Evolutionary conservation across 2,113 vertebrate genomes (phyloP).

Genomic region (Sinocyclocheilus maitianheensis): DNA sequence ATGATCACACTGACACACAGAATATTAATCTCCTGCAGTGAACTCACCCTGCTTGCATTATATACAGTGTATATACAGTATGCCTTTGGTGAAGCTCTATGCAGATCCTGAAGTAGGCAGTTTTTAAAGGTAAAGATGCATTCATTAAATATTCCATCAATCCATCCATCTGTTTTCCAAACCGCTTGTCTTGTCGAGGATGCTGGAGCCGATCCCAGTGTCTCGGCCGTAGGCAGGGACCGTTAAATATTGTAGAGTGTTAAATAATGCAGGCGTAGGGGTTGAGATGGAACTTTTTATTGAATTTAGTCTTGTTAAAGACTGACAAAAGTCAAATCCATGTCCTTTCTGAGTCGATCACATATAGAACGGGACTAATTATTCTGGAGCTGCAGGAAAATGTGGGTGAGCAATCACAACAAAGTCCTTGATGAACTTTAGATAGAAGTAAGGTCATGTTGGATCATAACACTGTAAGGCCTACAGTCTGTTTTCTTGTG

Average conservation of each 20-base stretch:
- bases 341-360: not conserved
- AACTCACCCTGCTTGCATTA: not conserved
- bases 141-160: not conserved
- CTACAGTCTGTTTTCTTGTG: not conserved
- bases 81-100: not conserved
- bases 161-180: not conserved
- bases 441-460: not conserved
- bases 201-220: not conserved
- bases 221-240: not conserved
- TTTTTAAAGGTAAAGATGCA: constrained; percentile 16
- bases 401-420: not conserved
- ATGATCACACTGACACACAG: constrained; percentile 39
- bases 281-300: not conserved
- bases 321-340: not conserved
- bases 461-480: not conserved
- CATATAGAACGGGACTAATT: not conserved
- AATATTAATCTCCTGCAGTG: constrained; percentile 44
- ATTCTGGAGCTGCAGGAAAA: not conserved
- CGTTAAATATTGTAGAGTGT: not conserved
- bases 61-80: not conserved
- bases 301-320: not conserved
- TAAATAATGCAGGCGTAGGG: not conserved
- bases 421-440: not conserved
- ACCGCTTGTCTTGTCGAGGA: not conserved
- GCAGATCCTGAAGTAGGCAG: not conserved